phyloP scores from a whole-genome alignment of 2,888 invertebrate species.

The Poecilobothrus nobilitatus region DNA sequence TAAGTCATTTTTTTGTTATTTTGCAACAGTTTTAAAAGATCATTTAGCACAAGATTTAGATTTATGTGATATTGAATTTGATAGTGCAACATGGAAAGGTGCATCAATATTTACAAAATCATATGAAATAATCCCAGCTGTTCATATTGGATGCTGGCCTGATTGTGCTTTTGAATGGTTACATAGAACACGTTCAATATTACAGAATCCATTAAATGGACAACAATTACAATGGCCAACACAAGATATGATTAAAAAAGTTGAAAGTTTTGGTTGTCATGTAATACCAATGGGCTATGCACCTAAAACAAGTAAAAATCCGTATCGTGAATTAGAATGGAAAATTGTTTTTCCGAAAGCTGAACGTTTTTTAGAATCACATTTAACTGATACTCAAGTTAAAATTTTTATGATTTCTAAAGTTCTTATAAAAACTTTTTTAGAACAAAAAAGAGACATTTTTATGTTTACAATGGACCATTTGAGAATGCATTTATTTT shows the following conservation, averaged over 20 bases:
- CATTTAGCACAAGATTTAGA: conserved; percentile 52
- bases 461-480: conserved; percentile 60
- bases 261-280: conserved; percentile 58
- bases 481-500: conserved; percentile 63
- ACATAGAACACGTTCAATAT: conserved; percentile 50
- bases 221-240: conserved; percentile 62
- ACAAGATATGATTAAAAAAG: conserved; percentile 55
- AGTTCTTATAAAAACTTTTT: conserved; percentile 61
- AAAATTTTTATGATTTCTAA: conserved; percentile 61
- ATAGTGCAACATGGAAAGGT: conserved; percentile 53
- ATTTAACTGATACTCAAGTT: conserved; percentile 61
- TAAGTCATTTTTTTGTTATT: conserved; percentile 58
- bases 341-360: conserved; percentile 68
- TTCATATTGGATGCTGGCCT: conserved; percentile 58
- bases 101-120: conserved; percentile 57
- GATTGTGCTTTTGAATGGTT: conserved; percentile 61
- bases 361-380: conserved; percentile 64
- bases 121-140: conserved; percentile 63
- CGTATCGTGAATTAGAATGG: conserved; percentile 64
- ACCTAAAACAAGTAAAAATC: conserved; percentile 53
- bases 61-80: conserved; percentile 49
- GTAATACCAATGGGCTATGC: conserved; percentile 62
- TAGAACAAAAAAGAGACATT: conserved; percentile 53
- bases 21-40: conserved; percentile 53
- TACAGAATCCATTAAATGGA: conserved; percentile 51